Evolutionary conservation across 2,113 vertebrate species (phyloP), one percentile per base, ranked within the genome.

Genomic region (Paraplagusia blochii): DNA sequence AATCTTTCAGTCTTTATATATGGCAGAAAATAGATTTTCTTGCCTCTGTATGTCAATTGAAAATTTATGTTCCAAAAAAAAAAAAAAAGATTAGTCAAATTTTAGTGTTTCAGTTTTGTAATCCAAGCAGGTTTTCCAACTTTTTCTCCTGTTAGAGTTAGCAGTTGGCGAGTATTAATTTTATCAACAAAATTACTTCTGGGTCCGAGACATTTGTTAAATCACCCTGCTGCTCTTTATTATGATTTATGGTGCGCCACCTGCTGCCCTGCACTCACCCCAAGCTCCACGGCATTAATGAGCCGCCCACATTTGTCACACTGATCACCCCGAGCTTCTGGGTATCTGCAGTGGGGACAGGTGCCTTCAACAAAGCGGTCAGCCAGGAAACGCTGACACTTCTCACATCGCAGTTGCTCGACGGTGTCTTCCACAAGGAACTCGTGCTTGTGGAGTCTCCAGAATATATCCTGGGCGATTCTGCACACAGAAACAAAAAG

Each of bases 261-360:
- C 29, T 8, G 17, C 18, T 58, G 49, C 10, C 44, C 8, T 12
- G n/a, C 17, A 61, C 78, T 67, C 69, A 98, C 96, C 93, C 92
- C 92, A 50, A 99, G 94, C 72, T 99, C 96, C 63, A 93, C 88
- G 1, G 96, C 96, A 7, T 97, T 99, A 83, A 99, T 98, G 63
- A 99, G 94, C 1, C 93, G 93, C n/a, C 96, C 95, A 5, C 96
- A 99, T 45, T 94, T 95, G 78, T 99, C 96, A 22, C 96, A 99
- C 71, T 99, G 96, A 86, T 99, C 96, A 2, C 96, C 96, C 0
- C 96, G 93, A 14, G 96, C 96, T 65, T 97, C 96, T 2, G 90
- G 84, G 2, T 94, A 99, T 60, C 50, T 77, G 69, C 96, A 99
- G 81, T 91, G 87, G 42, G 96, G 96, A 66, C 96, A 99, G n/a